These are phyloP conservation scores for Siniperca obscura DNA, from an alignment of 2,797 vertebrate species.

Conservation along the genomic window DNA sequence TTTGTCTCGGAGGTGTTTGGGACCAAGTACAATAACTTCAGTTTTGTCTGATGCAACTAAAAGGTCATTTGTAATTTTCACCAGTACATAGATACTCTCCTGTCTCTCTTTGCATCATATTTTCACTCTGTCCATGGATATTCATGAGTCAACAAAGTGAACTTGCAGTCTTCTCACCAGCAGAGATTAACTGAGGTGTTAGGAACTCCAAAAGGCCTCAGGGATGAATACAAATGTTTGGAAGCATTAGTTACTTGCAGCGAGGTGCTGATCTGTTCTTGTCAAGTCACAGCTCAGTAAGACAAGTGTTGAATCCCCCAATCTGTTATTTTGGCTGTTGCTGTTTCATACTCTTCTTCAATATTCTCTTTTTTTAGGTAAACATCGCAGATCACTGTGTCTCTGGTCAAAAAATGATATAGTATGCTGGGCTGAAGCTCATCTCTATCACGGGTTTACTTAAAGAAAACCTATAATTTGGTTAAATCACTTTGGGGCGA, in stretches of 20 bases:
- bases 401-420: background rate
- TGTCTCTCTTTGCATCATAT: slow-evolving; percentile 3
- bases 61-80: no score
- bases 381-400: slow-evolving; percentile 2
- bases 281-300: slow-evolving; percentile 56
- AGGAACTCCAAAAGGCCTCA: slow-evolving; percentile 24
- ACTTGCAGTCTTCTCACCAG: slow-evolving; percentile 38
- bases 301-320: slow-evolving; percentile 41
- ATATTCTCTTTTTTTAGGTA: slow-evolving; percentile 42
- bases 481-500: slow-evolving; percentile 26
- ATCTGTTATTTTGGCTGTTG: slow-evolving; percentile 40
- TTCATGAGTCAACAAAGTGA: slow-evolving; percentile 51
- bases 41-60: no score
- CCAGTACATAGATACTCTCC: no score
- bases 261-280: slow-evolving; percentile 57
- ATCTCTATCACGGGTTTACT: slow-evolving; percentile 7
- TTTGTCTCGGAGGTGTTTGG: no score
- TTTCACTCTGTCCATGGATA: slow-evolving; percentile 22
- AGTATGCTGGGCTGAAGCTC: background rate
- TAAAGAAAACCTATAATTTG: background rate
- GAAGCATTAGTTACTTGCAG: slow-evolving; percentile 49
- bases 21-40: no score
- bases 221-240: slow-evolving; percentile 30
- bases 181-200: slow-evolving; percentile 54
- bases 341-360: slow-evolving; percentile 24